phyloP scores from a whole-genome alignment of 92 coral and sea anemone species.

The Siderastrea radians region DNA sequence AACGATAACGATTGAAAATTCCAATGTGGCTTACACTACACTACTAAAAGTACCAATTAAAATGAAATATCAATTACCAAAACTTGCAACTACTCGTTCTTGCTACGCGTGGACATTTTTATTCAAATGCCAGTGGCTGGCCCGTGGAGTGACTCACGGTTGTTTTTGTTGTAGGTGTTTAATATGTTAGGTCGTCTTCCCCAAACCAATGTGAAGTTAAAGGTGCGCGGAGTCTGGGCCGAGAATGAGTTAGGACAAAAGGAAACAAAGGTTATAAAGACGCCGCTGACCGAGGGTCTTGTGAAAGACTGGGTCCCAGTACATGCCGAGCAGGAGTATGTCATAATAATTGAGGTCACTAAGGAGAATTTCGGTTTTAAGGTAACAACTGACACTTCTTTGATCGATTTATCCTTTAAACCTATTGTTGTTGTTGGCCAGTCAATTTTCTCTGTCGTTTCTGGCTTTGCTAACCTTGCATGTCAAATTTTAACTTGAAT shows the following conservation, averaged over 20 bases:
- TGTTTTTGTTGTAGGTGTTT: slow-evolving; percentile 46
- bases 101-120: too few relatives aligned
- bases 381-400: slow-evolving; percentile 4
- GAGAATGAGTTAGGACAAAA: slow-evolving; percentile 76
- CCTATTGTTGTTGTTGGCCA: too few relatives aligned
- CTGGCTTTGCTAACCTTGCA: too few relatives aligned
- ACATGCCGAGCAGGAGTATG: slow-evolving; percentile 99
- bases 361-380: slow-evolving; percentile 29
- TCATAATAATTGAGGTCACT: slow-evolving; percentile 14
- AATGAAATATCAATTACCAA: too few relatives aligned
- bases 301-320: slow-evolving; percentile 91
- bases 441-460: too few relatives aligned
- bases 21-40: too few relatives aligned
- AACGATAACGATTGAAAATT: neutral
- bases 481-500: too few relatives aligned
- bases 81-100: too few relatives aligned
- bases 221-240: slow-evolving; percentile 96
- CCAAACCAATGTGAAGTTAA: slow-evolving; percentile 59
- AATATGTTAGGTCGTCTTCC: slow-evolving; percentile 84
- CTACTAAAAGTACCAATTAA: too few relatives aligned
- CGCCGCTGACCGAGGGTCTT: slow-evolving; percentile 64
- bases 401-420: too few relatives aligned
- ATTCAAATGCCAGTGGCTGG: too few relatives aligned
- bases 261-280: slow-evolving; percentile 66
- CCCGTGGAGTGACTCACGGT: too few relatives aligned